phyloP scores from a whole-genome alignment of 2,888 invertebrate species.

The Apamea monoglypha region DNA sequence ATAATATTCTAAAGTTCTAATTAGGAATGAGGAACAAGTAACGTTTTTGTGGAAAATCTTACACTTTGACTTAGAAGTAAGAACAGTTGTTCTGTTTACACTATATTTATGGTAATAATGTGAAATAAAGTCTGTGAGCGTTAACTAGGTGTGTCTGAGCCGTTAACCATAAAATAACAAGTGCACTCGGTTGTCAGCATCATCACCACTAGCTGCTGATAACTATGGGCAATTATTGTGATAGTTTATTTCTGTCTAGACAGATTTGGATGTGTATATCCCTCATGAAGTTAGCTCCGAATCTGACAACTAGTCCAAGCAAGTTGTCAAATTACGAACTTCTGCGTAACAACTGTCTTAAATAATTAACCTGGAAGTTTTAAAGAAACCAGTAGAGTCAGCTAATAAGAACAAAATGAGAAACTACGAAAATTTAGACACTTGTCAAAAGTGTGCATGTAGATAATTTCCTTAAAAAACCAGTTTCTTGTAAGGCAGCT shows the following conservation, averaged over 20 bases:
- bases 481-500: background rate
- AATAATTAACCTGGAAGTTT: background rate
- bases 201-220: background rate
- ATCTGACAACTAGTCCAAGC: background rate
- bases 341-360: background rate
- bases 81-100: slow-evolving; percentile 26
- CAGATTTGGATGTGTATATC: background rate
- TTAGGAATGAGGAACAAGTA: slow-evolving; percentile 25
- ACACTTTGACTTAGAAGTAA: background rate
- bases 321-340: background rate
- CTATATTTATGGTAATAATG: background rate
- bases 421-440: too few relatives aligned
- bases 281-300: background rate
- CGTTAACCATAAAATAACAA: background rate
- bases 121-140: background rate
- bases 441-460: background rate
- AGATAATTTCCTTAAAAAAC: background rate
- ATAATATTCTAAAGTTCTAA: slow-evolving; percentile 16
- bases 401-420: background rate
- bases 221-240: background rate
- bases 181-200: background rate
- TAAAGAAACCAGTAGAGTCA: background rate
- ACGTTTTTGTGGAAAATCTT: slow-evolving; percentile 21
- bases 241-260: background rate
- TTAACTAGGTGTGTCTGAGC: background rate